phyloP scores from a whole-genome alignment of 2,113 vertebrate species.

The Eudorcas thomsonii region DNA sequence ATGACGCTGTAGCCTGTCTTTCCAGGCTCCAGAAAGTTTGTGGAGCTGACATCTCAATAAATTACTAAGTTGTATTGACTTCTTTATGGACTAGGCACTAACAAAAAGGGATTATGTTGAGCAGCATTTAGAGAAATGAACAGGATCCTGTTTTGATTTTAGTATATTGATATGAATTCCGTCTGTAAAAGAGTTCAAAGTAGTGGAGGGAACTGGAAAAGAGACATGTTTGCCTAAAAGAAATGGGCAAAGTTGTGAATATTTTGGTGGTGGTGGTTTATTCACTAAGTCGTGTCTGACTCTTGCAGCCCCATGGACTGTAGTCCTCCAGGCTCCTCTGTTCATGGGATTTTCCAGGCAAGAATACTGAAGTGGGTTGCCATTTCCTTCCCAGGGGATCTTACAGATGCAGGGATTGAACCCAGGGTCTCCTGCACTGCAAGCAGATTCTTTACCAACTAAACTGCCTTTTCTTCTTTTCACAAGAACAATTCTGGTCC shows the following conservation, averaged over 20 bases:
- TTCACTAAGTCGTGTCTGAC: neutral
- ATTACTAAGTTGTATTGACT: slow-evolving; percentile 56
- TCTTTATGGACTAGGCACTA: slow-evolving; percentile 48
- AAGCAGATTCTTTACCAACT: neutral
- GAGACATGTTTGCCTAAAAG: neutral
- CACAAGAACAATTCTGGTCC: neutral
- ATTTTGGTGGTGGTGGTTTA: neutral
- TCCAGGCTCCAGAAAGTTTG: slow-evolving; percentile 23
- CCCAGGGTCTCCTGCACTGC: neutral
- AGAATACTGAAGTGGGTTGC: neutral
- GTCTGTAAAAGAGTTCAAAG: neutral
- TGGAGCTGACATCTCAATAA: slow-evolving; percentile 67
- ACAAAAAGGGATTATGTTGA: slow-evolving; percentile 9
- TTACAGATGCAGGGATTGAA: neutral
- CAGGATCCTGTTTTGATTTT: slow-evolving; percentile 41
- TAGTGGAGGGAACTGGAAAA: neutral
- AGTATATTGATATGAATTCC: neutral
- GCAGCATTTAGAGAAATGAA: slow-evolving; percentile 34
- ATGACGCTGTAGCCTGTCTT: slow-evolving; percentile 34
- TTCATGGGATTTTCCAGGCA: neutral
- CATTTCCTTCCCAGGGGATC: neutral
- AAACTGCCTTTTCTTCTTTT: neutral
- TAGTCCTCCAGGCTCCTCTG: neutral
- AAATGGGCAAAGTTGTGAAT: neutral
- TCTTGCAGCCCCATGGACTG: neutral